Evolutionary conservation across 2,797 vertebrate species (phyloP).

Genomic region (Hydrocynus forskahlii): DNA sequence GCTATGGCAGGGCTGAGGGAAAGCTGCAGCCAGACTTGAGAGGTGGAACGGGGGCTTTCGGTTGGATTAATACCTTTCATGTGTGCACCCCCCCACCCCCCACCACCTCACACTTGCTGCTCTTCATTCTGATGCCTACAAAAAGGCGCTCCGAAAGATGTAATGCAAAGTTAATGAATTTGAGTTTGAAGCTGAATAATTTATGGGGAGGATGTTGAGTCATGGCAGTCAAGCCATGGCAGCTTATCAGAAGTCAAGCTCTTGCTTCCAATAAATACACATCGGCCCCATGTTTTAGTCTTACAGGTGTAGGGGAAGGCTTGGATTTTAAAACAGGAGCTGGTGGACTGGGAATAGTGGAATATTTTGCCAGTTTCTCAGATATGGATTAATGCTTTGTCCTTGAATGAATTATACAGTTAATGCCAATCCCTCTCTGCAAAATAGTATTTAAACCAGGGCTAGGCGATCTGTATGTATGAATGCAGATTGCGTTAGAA

Average conservation of each 20-base stretch:
- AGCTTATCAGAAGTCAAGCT: conserved; percentile 49
- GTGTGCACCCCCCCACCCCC: conserved; percentile 15
- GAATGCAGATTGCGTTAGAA: not conserved
- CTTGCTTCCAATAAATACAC: conserved; percentile 47
- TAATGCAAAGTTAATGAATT: conserved; percentile 63
- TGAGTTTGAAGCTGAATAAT: conserved; percentile 58
- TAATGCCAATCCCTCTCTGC: not conserved
- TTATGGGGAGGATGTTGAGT: conserved; percentile 55
- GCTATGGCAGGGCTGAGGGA: conserved; percentile 49
- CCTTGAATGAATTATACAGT: not conserved
- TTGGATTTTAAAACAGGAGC: not conserved
- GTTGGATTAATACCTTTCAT: conserved; percentile 60
- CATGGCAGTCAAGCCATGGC: conserved; percentile 50
- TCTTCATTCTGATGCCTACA: conserved; percentile 47
- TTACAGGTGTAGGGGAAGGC: not conserved
- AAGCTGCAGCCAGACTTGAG: conserved; percentile 55
- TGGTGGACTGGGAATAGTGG: not conserved
- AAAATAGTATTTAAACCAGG: not conserved
- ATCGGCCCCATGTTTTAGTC: conserved; percentile 10
- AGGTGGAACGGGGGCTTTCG: conserved; percentile 52
- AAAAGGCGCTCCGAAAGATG: conserved; percentile 53
- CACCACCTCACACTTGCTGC: conserved; percentile 17
- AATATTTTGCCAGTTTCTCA: not conserved
- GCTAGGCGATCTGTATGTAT: not conserved
- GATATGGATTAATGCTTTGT: not conserved